Evolutionary conservation across 2,113 vertebrate species (phyloP).

Genomic region (Labrus mixtus): DNA sequence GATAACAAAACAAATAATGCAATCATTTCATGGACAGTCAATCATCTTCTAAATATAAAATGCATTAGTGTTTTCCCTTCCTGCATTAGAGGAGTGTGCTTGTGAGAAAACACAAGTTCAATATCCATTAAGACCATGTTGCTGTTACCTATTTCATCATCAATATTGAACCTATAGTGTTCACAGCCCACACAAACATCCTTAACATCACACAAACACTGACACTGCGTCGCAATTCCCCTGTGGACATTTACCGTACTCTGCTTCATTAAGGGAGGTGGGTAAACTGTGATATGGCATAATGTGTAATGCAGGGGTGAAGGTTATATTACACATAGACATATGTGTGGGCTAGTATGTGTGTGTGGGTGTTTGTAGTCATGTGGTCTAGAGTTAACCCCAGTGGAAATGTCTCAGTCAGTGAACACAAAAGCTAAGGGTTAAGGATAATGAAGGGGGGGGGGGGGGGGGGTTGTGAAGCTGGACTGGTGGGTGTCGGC

Average conservation of each 20-base stretch:
- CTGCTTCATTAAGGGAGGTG: conserved; percentile 29
- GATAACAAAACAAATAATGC: conserved; percentile 53
- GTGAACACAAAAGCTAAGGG: conserved; percentile 30
- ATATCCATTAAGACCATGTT: conserved; percentile 49
- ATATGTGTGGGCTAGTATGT: conserved; percentile 2
- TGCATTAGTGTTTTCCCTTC: conserved; percentile 35
- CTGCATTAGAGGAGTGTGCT: conserved; percentile 49
- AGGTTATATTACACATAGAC: conserved; percentile 27
- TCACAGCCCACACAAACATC: conserved; percentile 28
- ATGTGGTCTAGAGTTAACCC: conserved; percentile 33
- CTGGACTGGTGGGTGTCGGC: conserved; percentile 34
- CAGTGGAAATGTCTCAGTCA: conserved; percentile 27
- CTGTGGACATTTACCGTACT: conserved; percentile 18
- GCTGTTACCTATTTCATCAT: conserved; percentile 56
- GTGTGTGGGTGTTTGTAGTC: neutral
- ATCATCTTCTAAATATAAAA: conserved; percentile 47
- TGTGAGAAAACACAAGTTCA: conserved; percentile 35
- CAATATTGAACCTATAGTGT: conserved; percentile 39
- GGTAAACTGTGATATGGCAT: conserved; percentile 27
- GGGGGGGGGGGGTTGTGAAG: conserved; percentile 8
- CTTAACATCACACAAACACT: conserved; percentile 9
- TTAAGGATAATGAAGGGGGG: neutral
- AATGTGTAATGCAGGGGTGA: conserved; percentile 28
- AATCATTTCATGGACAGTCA: conserved; percentile 37
- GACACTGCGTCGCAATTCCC: conserved; percentile 23